These are phyloP conservation scores for Alectura lathami DNA, from an alignment of 2,113 vertebrate genomes.

Conservation along the genomic window DNA sequence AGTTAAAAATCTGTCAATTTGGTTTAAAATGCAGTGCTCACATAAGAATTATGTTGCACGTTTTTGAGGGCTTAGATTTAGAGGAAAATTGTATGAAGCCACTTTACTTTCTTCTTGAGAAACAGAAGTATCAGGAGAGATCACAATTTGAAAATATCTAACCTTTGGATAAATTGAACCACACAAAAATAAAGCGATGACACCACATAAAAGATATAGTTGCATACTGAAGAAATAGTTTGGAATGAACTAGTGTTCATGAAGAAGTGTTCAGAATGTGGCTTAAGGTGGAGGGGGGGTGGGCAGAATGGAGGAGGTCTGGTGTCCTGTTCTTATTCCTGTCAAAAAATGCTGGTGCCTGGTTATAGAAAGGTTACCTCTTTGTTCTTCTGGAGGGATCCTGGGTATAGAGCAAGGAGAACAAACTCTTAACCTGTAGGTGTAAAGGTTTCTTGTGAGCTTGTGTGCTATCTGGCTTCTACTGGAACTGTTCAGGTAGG, in stretches of 20 bases:
- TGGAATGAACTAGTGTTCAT: too few relatives aligned
- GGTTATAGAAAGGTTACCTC: background rate
- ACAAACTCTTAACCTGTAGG: background rate
- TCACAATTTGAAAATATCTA: background rate
- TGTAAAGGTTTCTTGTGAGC: background rate
- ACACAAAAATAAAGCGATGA: background rate
- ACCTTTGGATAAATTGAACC: background rate
- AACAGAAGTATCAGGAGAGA: accelerated
- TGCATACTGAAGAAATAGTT: background rate
- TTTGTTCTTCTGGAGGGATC: background rate
- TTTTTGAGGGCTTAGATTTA: background rate
- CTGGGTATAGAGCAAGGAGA: background rate
- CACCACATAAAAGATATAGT: background rate
- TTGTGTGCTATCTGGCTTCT: background rate
- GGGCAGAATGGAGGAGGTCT: background rate
- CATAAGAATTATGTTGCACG: background rate
- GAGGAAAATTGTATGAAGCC: background rate
- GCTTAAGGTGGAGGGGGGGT: background rate
- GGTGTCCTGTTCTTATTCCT: background rate
- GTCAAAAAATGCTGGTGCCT: background rate
- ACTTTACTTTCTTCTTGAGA: background rate
- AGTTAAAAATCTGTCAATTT: background rate
- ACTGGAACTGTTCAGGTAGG: background rate
- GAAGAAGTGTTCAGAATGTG: background rate
- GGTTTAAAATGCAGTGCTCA: background rate